These are phyloP conservation scores for Streptopelia turtur DNA, from an alignment of 2,797 vertebrate genomes.

Conservation along the genomic window DNA sequence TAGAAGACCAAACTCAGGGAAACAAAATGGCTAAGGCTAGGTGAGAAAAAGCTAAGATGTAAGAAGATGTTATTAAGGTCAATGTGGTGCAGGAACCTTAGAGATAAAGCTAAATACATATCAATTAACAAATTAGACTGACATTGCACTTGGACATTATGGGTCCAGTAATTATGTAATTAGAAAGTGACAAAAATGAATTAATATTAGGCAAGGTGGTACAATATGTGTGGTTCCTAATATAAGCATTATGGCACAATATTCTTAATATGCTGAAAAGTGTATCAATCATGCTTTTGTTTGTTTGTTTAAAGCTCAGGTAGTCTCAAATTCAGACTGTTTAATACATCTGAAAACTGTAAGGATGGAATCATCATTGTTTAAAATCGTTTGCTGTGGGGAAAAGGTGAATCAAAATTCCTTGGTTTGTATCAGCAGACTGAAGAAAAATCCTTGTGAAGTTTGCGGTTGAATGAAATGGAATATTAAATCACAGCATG, in stretches of 20 bases:
- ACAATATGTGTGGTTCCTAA: not conserved
- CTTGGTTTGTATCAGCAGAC: not conserved
- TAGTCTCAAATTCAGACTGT: not conserved
- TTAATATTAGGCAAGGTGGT: not conserved
- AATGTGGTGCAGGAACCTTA: not conserved
- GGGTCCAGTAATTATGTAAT: not conserved
- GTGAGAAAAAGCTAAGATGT: not conserved
- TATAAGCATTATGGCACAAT: not conserved
- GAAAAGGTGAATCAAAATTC: not conserved
- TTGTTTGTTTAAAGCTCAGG: not conserved
- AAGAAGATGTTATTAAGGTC: not conserved
- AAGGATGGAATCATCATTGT: not conserved
- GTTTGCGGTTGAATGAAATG: not conserved
- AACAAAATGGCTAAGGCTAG: not conserved
- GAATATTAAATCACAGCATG: constrained; percentile 19
- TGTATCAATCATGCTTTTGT: not conserved
- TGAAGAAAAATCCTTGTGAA: not conserved
- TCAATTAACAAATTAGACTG: not conserved
- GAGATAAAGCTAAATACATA: not conserved
- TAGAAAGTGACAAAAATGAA: not conserved
- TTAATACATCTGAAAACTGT: not conserved
- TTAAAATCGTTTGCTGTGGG: not conserved
- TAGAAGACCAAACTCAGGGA: not conserved
- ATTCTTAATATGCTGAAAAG: not conserved
- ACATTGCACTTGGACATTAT: not conserved